These are phyloP conservation scores for Bombus breviceps DNA, from an alignment of 1,140 invertebrate genomes.

Conservation along the genomic window DNA sequence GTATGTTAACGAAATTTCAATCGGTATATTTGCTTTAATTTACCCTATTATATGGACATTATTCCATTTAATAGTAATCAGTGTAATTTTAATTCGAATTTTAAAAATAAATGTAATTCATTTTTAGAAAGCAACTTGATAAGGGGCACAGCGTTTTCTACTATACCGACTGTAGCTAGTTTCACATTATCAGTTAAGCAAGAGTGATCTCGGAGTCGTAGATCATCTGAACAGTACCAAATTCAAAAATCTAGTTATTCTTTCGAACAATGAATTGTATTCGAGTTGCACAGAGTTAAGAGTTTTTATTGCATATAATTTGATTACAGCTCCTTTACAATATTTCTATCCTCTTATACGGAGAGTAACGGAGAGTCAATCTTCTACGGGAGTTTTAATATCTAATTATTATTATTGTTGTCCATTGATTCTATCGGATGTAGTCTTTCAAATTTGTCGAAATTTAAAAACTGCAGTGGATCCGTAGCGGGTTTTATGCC, in stretches of 20 bases:
- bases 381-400: not conserved
- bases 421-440: not conserved
- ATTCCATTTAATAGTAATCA: not conserved
- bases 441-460: not conserved
- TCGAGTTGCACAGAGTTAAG: no score
- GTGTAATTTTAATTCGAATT: not conserved
- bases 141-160: not conserved
- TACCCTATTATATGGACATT: no score
- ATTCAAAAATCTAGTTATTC: no score
- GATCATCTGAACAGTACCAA: no score
- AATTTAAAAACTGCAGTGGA: not conserved
- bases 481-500: conserved; percentile 16
- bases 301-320: no score
- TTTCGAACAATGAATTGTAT: no score
- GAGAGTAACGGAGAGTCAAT: not conserved
- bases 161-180: not conserved
- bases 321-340: no score
- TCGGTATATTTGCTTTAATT: not conserved
- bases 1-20: not conserved
- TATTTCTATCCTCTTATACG: no score
- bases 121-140: not conserved
- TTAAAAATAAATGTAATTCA: not conserved
- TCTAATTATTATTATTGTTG: not conserved
- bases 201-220: no score
- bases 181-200: not conserved